phyloP scores from a whole-genome alignment of 1,140 invertebrate species.

The Sinonovacula constricta region DNA sequence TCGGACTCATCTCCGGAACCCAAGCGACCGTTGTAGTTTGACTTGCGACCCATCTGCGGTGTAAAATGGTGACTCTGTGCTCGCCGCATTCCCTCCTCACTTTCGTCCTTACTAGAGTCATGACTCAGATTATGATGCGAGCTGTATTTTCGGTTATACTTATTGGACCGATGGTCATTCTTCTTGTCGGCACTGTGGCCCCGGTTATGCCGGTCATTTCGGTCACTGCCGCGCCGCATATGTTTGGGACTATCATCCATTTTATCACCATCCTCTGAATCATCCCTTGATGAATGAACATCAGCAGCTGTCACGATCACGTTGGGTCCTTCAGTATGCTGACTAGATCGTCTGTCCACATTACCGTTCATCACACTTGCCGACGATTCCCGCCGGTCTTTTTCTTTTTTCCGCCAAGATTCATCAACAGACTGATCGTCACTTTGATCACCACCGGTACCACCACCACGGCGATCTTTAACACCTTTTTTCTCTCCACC shows the following conservation, averaged over 20 bases:
- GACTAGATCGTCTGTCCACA: no score
- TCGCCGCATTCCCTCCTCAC: slow-evolving; percentile 6
- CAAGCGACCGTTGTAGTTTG: not conserved
- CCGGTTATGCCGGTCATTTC: not conserved
- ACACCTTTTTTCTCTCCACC: not conserved
- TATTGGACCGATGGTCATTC: not conserved
- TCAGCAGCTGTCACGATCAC: slow-evolving; percentile 37
- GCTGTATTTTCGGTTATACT: slow-evolving; percentile 6
- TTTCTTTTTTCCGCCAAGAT: not conserved
- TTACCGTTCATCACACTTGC: no score
- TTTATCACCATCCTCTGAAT: slow-evolving; percentile 15
- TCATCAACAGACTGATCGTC: not conserved
- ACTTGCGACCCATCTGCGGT: slow-evolving; percentile 19
- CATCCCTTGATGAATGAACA: slow-evolving; percentile 25
- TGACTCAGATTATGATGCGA: slow-evolving; percentile 35
- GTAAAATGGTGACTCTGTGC: slow-evolving; percentile 22
- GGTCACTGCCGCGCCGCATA: not conserved
- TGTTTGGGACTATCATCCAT: not conserved
- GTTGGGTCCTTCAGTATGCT: slow-evolving; percentile 23
- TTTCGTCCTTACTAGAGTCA: not conserved
- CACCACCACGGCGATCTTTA: not conserved
- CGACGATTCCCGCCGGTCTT: not conserved
- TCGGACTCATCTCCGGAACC: not conserved
- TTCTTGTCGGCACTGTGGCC: not conserved
- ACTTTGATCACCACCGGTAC: not conserved